Conservation (phyloP, 1,140 invertebrate genomes). For the Acromyrmex heyeri region DNA sequence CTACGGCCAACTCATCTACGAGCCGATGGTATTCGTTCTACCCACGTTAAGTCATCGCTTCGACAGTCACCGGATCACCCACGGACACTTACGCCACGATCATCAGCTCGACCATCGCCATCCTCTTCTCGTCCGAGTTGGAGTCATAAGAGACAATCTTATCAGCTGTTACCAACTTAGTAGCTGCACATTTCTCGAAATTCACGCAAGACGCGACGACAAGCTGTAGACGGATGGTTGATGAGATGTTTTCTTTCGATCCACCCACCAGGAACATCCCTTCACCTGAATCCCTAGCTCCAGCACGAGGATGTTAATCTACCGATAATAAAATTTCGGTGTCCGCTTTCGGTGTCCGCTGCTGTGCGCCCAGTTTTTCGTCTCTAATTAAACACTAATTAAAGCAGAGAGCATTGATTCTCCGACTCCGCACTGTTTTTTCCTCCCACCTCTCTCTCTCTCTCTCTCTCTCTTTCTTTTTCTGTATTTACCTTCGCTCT, state of each 20-base stretch:
- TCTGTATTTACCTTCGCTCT: too few species aligned
- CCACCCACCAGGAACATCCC: not conserved
- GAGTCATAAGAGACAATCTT: constrained; percentile 18
- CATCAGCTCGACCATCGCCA: constrained; percentile 23
- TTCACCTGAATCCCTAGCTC: not conserved
- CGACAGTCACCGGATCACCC: constrained; percentile 20
- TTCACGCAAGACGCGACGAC: not conserved
- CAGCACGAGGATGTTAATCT: not conserved
- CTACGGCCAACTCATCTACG: not conserved
- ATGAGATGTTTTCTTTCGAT: not conserved
- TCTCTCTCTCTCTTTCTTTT: not conserved
- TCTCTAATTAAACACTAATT: constrained; percentile 70
- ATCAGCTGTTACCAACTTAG: too few species aligned
- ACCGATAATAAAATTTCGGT: constrained; percentile 17
- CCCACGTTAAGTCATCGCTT: constrained; percentile 49
- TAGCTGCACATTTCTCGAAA: not conserved
- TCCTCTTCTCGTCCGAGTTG: not conserved
- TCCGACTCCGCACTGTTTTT: not conserved
- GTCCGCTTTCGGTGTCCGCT: not conserved
- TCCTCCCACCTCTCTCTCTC: not conserved
- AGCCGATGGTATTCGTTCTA: not conserved
- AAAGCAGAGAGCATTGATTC: constrained; percentile 55
- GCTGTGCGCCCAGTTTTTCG: constrained; percentile 51
- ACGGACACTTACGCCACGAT: constrained; percentile 29
- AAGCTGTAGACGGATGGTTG: not conserved